phyloP scores from a whole-genome alignment of 2,113 vertebrate species.

The Menura novaehollandiae region DNA sequence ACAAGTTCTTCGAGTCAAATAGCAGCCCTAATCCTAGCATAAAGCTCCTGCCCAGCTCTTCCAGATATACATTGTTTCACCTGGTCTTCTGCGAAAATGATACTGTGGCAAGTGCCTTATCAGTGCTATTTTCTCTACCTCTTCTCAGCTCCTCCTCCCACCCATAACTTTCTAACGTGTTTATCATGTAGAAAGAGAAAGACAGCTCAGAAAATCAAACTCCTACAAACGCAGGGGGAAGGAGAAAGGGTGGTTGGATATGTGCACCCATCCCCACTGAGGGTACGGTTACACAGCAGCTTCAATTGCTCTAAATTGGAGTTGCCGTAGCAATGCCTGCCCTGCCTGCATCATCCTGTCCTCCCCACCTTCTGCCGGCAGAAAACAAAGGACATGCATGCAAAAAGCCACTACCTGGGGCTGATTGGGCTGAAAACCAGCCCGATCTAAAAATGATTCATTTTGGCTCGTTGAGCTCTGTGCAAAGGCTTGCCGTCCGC shows the following conservation, averaged over 20 bases:
- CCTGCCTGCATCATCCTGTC: neutral
- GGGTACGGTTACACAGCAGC: neutral
- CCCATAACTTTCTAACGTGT: neutral
- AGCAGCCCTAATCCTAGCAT: neutral
- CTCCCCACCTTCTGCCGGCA: neutral
- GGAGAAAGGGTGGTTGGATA: neutral
- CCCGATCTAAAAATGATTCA: neutral
- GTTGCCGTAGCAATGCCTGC: slow-evolving; percentile 6
- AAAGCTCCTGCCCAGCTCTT: neutral
- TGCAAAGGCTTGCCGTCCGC: accelerated
- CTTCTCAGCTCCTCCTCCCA: neutral
- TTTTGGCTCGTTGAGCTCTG: neutral
- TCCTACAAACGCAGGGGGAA: neutral
- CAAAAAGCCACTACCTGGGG: neutral
- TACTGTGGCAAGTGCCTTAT: neutral
- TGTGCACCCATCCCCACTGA: neutral
- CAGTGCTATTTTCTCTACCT: neutral
- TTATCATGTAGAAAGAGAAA: neutral
- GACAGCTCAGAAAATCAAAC: slow-evolving; percentile 25
- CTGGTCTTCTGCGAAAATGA: neutral
- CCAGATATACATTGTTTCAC: neutral
- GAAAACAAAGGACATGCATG: neutral
- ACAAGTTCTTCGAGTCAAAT: neutral
- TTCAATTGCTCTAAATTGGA: neutral
- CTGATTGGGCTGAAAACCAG: neutral